Evolutionary conservation across 2,113 vertebrate species (phyloP).

Genomic region (Nasalis larvatus): DNA sequence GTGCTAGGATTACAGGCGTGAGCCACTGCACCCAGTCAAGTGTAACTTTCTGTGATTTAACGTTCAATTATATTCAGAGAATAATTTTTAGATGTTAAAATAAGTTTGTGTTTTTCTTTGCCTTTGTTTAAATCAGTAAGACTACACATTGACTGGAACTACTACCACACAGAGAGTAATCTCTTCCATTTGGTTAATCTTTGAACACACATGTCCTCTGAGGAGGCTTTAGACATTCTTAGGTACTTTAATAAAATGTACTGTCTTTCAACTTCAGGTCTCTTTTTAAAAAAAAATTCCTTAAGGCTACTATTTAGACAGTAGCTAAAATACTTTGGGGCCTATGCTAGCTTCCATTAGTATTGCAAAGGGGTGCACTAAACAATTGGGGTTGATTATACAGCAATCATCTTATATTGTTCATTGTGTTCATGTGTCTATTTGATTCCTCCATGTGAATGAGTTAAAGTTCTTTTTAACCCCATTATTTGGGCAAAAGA

Average conservation of each 20-base stretch:
- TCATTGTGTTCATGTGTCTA: neutral
- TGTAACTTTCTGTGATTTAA: neutral
- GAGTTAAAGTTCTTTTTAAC: neutral
- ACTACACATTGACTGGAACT: neutral
- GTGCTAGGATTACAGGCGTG: too few species aligned
- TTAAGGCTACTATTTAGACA: neutral
- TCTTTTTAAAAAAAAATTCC: neutral
- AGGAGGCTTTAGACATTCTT: neutral
- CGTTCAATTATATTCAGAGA: neutral
- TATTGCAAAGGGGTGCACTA: fast-evolving
- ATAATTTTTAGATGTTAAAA: neutral
- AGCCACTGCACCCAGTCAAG: too few species aligned
- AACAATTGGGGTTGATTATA: neutral
- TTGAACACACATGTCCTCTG: neutral
- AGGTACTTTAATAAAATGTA: neutral
- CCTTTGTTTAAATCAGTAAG: neutral
- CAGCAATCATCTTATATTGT: neutral
- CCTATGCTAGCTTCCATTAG: neutral
- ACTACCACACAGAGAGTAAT: neutral
- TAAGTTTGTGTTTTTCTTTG: neutral
- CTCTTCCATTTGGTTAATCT: neutral
- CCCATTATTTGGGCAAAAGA: neutral
- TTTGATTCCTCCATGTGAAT: neutral
- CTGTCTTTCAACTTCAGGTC: neutral
- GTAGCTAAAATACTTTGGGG: neutral